Evolutionary conservation across 2,888 invertebrate genomes (phyloP).

Genomic region (Choreutis nemorana): DNA sequence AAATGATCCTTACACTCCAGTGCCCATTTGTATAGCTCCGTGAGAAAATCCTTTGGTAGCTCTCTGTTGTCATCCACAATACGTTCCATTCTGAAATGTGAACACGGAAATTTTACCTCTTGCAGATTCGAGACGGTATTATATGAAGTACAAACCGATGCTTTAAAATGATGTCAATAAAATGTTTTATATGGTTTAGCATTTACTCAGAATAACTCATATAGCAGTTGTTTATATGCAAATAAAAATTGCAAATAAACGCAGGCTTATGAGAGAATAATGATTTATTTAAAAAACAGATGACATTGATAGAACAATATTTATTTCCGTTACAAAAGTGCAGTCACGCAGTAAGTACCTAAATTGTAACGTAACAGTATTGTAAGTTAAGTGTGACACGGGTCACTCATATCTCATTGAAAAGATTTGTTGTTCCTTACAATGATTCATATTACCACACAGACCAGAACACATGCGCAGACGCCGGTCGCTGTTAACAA

Average conservation of each 20-base stretch:
- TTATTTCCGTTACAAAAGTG: not conserved
- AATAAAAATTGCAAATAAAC: too few relatives aligned
- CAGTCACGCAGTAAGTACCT: conserved; percentile 3
- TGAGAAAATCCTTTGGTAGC: conserved; percentile 73
- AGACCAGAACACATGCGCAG: conserved; percentile 51
- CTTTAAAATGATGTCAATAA: too few relatives aligned
- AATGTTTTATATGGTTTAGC: too few relatives aligned
- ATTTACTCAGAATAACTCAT: too few relatives aligned
- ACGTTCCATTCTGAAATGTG: conserved; percentile 72
- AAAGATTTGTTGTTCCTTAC: conserved; percentile 44
- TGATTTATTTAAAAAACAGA: too few relatives aligned
- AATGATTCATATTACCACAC: conserved; percentile 38
- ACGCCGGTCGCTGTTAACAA: conserved; percentile 41
- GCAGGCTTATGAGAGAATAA: too few relatives aligned
- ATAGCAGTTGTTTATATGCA: too few relatives aligned
- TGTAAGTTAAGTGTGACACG: conserved; percentile 4
- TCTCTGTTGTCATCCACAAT: conserved; percentile 67
- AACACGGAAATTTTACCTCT: too few relatives aligned
- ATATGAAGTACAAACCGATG: too few relatives aligned
- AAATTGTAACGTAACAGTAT: not conserved
- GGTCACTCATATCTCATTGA: conserved; percentile 34
- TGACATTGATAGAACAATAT: not conserved
- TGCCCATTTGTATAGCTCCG: conserved; percentile 82
- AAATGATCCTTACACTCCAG: conserved; percentile 74
- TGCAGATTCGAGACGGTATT: too few relatives aligned